phyloP scores from a whole-genome alignment of 2,113 vertebrate species.

The Protomyctophum bolini region DNA sequence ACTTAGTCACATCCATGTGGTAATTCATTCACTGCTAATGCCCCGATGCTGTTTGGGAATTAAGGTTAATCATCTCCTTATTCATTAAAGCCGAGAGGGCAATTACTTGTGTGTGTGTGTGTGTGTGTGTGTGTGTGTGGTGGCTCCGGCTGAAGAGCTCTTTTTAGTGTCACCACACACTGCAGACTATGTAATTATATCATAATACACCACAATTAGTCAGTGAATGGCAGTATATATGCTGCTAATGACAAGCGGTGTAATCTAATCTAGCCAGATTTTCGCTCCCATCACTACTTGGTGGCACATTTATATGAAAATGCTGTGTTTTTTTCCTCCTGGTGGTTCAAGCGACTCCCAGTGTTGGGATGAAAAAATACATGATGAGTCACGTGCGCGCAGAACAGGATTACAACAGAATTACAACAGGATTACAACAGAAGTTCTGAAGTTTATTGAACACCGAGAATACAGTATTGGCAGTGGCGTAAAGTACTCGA shows the following conservation, averaged over 20 bases:
- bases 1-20: constrained; percentile 85
- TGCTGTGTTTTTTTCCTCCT: no score
- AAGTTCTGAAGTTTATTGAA: no score
- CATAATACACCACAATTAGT: constrained; percentile 87
- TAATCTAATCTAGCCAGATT: constrained; percentile 53
- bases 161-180: constrained; percentile 72
- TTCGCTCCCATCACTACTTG: constrained; percentile 2
- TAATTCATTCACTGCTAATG: constrained; percentile 93
- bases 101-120: no score
- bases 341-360: no score
- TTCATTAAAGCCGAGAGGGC: constrained; percentile 87
- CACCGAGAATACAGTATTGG: no score
- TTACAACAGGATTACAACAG: no score
- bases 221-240: constrained; percentile 75
- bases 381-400: no score
- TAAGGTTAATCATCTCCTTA: constrained; percentile 95
- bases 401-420: no score
- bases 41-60: constrained; percentile 87
- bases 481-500: no score
- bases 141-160: constrained; percentile 72
- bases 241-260: constrained; percentile 69
- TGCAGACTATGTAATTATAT: constrained; percentile 83
- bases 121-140: constrained; percentile 77
- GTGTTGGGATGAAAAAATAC: no score
- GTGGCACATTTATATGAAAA: no score